Percentiles rank a stretch among this genome's conserved stretches.
These are phyloP conservation scores for Tanypteryx hageni DNA, from an alignment of 2,888 invertebrate species.

Conservation along the genomic window DNA sequence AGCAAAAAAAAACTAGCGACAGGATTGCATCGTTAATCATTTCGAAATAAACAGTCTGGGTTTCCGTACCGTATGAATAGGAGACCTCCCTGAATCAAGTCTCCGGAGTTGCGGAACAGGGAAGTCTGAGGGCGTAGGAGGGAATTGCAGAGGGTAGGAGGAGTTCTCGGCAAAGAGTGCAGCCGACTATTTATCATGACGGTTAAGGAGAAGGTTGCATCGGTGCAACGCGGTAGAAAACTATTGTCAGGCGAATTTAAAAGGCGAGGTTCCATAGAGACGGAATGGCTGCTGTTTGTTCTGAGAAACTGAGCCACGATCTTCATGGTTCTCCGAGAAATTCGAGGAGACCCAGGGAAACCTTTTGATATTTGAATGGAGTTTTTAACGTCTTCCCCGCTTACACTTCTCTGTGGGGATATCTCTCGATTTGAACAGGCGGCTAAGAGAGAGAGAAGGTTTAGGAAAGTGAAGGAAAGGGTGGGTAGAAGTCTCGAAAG, in stretches of 20 bases:
- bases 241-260: slow-evolving; percentile 19
- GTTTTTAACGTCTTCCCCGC: neutral
- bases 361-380: slow-evolving; percentile 18
- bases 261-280: neutral
- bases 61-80: slow-evolving; percentile 39
- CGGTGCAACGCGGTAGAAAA: neutral
- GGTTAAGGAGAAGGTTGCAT: slow-evolving; percentile 33
- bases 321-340: neutral
- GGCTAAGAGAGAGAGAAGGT: neutral
- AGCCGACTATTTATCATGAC: slow-evolving; percentile 42
- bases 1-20: neutral
- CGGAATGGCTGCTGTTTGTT: neutral
- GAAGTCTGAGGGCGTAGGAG: neutral
- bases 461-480: neutral
- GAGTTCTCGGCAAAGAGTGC: neutral
- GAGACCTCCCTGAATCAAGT: neutral
- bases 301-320: neutral
- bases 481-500: too few species aligned
- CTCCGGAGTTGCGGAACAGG: neutral
- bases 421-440: neutral
- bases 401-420: neutral
- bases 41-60: neutral
- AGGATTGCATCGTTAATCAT: slow-evolving; percentile 37
- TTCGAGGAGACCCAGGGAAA: slow-evolving; percentile 30
- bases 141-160: neutral